Conservation (phyloP, 2,113 vertebrate species). For the Coptodon rendalli region DNA sequence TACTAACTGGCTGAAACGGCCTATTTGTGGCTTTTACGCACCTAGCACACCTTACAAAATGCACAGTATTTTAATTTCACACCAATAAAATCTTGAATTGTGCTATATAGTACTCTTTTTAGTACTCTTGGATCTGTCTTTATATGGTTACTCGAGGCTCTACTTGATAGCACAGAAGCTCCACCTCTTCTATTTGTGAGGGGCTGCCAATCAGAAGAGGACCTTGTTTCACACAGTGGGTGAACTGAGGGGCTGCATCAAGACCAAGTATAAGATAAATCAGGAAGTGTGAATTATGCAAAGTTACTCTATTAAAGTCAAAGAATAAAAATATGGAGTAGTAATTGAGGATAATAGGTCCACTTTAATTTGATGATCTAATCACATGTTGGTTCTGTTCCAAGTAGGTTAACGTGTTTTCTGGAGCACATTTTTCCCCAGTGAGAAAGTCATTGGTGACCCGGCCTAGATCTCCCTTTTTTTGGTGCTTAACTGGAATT, state of each 20-base stretch:
- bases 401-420: not conserved
- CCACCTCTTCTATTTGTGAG: not conserved
- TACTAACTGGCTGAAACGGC: rapidly evolving
- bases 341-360: not conserved
- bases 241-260: not conserved
- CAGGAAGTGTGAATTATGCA: not conserved
- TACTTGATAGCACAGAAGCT: not conserved
- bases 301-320: not conserved
- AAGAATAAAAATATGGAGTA: not conserved
- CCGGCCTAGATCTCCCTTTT: rapidly evolving
- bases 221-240: not conserved
- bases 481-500: not conserved
- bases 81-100: not conserved
- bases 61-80: not conserved
- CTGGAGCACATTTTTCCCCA: not conserved
- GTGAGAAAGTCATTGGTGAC: not conserved
- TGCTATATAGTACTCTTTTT: not conserved
- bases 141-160: not conserved
- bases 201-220: not conserved
- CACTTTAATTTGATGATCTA: not conserved
- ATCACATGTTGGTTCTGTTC: not conserved
- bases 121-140: not conserved
- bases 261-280: not conserved
- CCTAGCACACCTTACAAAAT: not conserved
- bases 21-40: not conserved